Percentiles rank a stretch among this genome's conserved stretches.
Evolutionary conservation across 2,797 vertebrate species (phyloP).

Genomic region (Mus spretus): DNA sequence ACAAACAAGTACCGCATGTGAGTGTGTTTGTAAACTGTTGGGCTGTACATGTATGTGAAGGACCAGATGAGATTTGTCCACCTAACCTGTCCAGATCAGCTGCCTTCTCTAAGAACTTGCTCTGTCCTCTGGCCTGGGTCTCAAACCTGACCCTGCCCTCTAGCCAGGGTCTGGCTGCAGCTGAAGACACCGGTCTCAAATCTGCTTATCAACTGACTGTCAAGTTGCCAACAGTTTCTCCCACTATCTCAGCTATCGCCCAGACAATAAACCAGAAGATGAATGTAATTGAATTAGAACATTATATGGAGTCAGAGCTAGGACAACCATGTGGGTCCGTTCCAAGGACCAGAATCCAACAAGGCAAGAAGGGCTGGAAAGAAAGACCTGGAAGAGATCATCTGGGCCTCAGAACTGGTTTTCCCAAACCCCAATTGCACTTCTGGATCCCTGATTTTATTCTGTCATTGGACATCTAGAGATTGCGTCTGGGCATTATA

Average conservation of each 20-base stretch:
- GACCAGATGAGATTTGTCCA: too few relatives aligned
- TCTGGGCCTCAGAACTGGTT: neutral
- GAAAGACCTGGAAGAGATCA: neutral
- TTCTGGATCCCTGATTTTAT: neutral
- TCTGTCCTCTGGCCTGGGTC: neutral
- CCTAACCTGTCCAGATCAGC: neutral
- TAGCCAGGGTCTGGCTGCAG: neutral
- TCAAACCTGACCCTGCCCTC: neutral
- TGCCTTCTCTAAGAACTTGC: conserved; percentile 11
- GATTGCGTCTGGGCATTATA: neutral
- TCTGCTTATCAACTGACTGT: neutral
- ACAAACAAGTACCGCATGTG: neutral
- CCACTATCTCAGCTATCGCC: neutral
- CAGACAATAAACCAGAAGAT: neutral
- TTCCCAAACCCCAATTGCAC: neutral
- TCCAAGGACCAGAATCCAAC: conserved; percentile 1
- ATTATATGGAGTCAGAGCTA: neutral
- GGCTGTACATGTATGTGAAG: neutral
- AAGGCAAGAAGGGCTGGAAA: neutral
- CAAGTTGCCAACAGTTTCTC: neutral
- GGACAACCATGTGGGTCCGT: neutral
- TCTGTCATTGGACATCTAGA: neutral
- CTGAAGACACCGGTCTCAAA: neutral
- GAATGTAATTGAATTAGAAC: neutral
- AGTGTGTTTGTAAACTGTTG: neutral